Evolutionary conservation across 2,113 vertebrate genomes (phyloP), one percentile per base, ranked within the genome.

Genomic region (Galeopterus variegatus): DNA sequence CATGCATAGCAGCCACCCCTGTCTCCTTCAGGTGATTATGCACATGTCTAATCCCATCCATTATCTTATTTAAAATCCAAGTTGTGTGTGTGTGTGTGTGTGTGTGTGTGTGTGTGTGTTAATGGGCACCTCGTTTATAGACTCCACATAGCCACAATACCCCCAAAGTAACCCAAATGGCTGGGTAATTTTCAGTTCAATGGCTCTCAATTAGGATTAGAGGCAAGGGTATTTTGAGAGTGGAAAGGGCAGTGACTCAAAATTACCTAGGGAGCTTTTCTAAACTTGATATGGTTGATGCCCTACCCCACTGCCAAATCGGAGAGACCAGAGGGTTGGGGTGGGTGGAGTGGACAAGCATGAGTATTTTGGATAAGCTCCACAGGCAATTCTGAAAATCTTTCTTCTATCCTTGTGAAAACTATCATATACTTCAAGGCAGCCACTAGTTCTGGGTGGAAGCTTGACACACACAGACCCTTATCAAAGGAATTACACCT

Each of bases 41-140:
- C 3, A 36, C 13, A 56, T 72, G 36, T 56, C 48, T 87, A 83
- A 58, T 82, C 6, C 26, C 58, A 92, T 52, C 12, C 60, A 73
- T 67, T 75, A 73, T 69, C 15, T 96, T 76, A 36, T 24, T 70
- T 81, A 75, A 45, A 64, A 72, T 77, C 41, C 76, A 97, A 73
- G 12, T 7, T 33, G 23, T 54, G 23, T 50, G 18, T 62, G 28
- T 64, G 31, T 64, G 12, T 94, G 65, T 76, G 23, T 80, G 31
- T 80, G 67, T 87, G 11, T 76, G 11, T 80, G 45, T 45, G 50
- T 73, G 1, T 64, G n/a, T 73, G 17, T 80, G 36, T 86, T 28
- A 84, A 73, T 4, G 15, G 48, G 7, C 14, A 79, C 26, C 33
- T 89, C 50, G 62, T 92, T 56, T 86, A 62, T 73, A 65, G n/a